Evolutionary conservation across 2,113 vertebrate species (phyloP).

Genomic region (Lepus americanus): DNA sequence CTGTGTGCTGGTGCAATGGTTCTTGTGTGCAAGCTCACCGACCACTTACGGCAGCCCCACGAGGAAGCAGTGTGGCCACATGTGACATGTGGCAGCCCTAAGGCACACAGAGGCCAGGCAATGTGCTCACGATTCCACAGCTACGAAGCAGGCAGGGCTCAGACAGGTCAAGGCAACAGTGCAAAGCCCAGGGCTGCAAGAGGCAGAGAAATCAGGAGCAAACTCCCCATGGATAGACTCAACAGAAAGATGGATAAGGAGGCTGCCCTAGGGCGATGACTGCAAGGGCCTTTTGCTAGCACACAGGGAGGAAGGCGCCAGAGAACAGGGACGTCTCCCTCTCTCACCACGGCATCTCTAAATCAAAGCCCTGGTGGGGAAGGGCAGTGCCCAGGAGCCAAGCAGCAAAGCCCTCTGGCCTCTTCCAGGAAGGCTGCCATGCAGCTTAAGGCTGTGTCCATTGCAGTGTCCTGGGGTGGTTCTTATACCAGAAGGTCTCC

Average conservation of each 20-base stretch:
- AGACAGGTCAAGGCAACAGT: accelerated
- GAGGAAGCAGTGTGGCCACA: accelerated
- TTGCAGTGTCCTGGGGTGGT: constrained; percentile 37
- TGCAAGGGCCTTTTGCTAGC: no score
- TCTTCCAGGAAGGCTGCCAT: accelerated
- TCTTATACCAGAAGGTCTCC: constrained; percentile 75
- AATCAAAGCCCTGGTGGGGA: neutral
- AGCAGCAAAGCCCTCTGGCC: neutral
- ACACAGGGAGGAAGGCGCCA: no score
- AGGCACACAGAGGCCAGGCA: neutral
- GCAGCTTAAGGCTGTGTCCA: accelerated
- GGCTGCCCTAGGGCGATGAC: neutral
- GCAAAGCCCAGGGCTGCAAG: accelerated
- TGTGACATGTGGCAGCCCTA: accelerated
- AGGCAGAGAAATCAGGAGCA: neutral
- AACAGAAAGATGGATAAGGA: neutral
- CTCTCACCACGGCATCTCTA: accelerated
- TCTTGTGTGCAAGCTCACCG: neutral
- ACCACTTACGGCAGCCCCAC: no score
- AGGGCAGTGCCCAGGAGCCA: no score
- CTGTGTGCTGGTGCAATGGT: neutral
- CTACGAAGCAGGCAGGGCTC: accelerated
- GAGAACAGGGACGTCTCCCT: neutral
- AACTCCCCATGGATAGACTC: accelerated
- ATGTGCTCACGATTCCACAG: no score